Evolutionary conservation across 2,797 vertebrate genomes (phyloP).

Genomic region (Alexandromys oeconomus): DNA sequence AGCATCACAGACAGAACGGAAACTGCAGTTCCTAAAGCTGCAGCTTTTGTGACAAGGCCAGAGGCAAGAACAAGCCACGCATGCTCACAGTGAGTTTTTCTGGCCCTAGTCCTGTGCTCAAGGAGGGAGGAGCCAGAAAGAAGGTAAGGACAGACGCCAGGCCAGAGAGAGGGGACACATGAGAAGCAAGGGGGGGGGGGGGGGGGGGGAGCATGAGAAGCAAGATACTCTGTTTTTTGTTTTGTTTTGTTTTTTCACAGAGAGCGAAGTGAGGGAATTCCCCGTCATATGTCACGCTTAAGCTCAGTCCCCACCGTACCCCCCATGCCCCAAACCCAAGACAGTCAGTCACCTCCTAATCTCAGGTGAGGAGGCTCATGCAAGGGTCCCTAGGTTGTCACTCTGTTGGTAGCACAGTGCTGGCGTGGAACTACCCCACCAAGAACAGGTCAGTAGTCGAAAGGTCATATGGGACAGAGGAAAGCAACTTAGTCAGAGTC

Average conservation of each 20-base stretch:
- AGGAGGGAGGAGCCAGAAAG: background rate
- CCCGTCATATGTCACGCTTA: background rate
- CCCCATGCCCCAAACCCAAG: rapidly evolving
- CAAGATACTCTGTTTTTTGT: too few species aligned
- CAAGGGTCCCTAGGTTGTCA: background rate
- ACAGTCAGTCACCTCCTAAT: background rate
- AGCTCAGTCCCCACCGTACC: rapidly evolving
- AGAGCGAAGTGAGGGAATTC: too few species aligned
- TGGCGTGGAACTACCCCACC: background rate
- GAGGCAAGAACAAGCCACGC: background rate
- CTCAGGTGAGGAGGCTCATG: background rate
- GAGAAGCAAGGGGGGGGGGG: rapidly evolving
- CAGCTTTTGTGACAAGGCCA: background rate
- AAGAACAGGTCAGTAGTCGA: rapidly evolving
- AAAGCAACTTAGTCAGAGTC: rapidly evolving
- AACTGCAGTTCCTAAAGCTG: rapidly evolving
- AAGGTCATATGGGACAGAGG: background rate
- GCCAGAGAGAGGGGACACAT: rapidly evolving
- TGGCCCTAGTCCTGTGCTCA: rapidly evolving
- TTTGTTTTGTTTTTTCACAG: background rate
- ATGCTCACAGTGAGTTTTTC: background rate
- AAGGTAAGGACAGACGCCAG: background rate
- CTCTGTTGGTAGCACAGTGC: rapidly evolving
- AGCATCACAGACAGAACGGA: background rate
- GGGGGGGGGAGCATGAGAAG: background rate